Percentiles rank a stretch among this genome's conserved stretches.
Conservation (phyloP, 2,888 invertebrate genomes). For the Torymus auratus region DNA sequence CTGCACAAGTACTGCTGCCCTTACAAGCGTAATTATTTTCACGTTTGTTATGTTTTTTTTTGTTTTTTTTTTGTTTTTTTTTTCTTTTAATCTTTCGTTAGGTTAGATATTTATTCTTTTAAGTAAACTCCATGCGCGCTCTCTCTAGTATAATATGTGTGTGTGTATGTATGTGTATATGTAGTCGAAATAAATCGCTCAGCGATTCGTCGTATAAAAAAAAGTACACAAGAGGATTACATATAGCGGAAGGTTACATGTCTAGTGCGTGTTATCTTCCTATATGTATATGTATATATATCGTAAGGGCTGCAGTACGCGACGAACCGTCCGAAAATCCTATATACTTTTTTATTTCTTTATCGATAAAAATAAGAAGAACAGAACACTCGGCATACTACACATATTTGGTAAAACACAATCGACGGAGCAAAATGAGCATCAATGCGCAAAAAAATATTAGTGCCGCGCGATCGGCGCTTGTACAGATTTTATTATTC, state of each 20-base stretch:
- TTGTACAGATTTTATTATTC: slow-evolving; percentile 13
- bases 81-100: background rate
- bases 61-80: slow-evolving; percentile 22
- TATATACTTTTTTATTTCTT: too few relatives aligned
- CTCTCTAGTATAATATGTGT: background rate
- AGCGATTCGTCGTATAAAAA: background rate
- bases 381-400: slow-evolving; percentile 52
- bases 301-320: slow-evolving; percentile 59
- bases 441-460: slow-evolving; percentile 48
- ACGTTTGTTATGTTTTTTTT: slow-evolving; percentile 31
- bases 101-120: slow-evolving; percentile 31
- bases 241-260: background rate
- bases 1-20: slow-evolving; percentile 59
- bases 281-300: background rate
- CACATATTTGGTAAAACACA: slow-evolving; percentile 58
- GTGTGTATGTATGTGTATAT: too few relatives aligned
- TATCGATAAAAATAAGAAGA: slow-evolving; percentile 34
- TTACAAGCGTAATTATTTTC: slow-evolving; percentile 41
- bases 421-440: slow-evolving; percentile 54
- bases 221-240: slow-evolving; percentile 10
- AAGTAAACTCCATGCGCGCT: slow-evolving; percentile 48
- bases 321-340: slow-evolving; percentile 37
- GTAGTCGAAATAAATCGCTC: too few relatives aligned
- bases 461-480: slow-evolving; percentile 49
- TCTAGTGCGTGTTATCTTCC: background rate